Conservation (phyloP, 1,140 invertebrate species). For the Medauroidea extradentata region DNA sequence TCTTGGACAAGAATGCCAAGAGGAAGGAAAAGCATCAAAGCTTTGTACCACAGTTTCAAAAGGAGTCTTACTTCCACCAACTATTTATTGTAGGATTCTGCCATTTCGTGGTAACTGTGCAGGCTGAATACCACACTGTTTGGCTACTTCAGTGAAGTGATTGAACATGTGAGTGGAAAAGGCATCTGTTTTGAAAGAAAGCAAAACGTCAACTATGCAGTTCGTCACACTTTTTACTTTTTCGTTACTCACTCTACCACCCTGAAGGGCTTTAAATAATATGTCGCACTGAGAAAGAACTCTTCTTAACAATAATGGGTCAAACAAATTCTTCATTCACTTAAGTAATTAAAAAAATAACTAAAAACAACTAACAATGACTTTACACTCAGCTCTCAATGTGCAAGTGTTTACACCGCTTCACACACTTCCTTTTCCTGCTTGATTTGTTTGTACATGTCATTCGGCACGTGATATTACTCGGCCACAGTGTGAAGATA, state of each 20-base stretch:
- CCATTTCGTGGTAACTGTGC: too few species aligned
- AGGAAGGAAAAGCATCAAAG: too few species aligned
- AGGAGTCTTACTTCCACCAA: too few species aligned
- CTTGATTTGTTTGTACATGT: background rate
- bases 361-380: background rate
- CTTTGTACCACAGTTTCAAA: too few species aligned
- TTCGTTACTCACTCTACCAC: background rate
- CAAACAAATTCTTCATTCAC: background rate
- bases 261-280: background rate
- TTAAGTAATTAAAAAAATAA: background rate
- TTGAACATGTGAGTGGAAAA: too few species aligned
- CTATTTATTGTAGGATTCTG: too few species aligned
- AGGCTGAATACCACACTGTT: too few species aligned
- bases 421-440: background rate
- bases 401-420: background rate
- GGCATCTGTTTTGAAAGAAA: slow-evolving; percentile 20
- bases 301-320: slow-evolving; percentile 1
- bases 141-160: too few species aligned
- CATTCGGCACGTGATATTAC: too few species aligned
- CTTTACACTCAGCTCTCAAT: background rate
- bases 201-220: background rate
- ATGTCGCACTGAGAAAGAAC: slow-evolving; percentile 4
- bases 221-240: background rate
- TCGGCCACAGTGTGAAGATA: too few species aligned
- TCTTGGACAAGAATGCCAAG: too few species aligned